Evolutionary conservation across 2,113 vertebrate species (phyloP), one percentile per base, ranked within the genome.

Genomic region (Pomatostomus ruficeps): DNA sequence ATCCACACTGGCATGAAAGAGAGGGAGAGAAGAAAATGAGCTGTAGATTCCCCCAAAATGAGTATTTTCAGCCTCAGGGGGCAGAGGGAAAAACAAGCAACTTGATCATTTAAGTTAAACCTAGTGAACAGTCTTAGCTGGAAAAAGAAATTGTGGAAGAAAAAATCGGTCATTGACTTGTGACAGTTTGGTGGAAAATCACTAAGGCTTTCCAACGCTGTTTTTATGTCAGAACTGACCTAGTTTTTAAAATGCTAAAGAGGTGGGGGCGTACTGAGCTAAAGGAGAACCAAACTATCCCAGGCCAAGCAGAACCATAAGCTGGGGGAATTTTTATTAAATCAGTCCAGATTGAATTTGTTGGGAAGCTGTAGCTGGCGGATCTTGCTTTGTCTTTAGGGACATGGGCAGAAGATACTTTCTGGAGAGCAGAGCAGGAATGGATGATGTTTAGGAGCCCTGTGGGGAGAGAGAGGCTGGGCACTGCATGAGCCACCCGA

Each of bases 171-270:
- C 43, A 24, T 1, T 74, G 73, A 55, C 68, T 84, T 52, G 51
- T 71, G 51, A 54, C 40, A 45, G 48, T 71, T 80, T 55, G 24
- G 80, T 95, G 91, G 91, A 93, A 96, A 95, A 97, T 86, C 65
- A 86, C 68, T 66, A 67, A 5, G 2, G 68, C 83, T 95, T 95
- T 86, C 78, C 76, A 1, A 1, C 73, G 63, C 85, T 94, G 88
- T 92, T 95, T 92, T 81, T 61, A 38, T 87, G 78, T 95, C 83
- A 59, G 72, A 86, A 92, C 62, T 95, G 96, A 93, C 94, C 88
- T 92, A 95, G 72, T 91, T 97, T 80, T 81, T 42, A 29, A 67
- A 84, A 83, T 51, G 51, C 59, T 88, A 14, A 66, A 66, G 92
- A 88, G 25, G 28, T 57, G 65, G 78, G 25, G 52, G 54, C 0